A percentile compares a stretch with the other conserved stretches of the same genome.
Evolutionary conservation across 1,140 invertebrate species (phyloP).

Genomic region (Conus ventricosus): DNA sequence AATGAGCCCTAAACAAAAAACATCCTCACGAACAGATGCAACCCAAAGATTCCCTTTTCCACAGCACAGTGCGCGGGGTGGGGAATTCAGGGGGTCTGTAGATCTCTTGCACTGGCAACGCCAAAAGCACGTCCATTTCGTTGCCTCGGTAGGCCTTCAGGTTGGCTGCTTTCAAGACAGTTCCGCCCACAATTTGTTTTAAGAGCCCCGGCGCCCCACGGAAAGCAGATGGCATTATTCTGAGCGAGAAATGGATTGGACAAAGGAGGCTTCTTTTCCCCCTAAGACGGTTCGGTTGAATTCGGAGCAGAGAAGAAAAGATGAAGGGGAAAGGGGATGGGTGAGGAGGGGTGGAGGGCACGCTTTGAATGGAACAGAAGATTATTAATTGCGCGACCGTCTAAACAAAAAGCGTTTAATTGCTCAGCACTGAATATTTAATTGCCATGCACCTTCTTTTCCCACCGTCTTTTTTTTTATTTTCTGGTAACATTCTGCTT

Average conservation of each 20-base stretch:
- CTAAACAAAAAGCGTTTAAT: neutral
- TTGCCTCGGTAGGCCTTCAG: neutral
- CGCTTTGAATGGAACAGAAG: neutral
- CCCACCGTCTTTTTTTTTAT: too few species aligned
- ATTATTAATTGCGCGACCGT: neutral
- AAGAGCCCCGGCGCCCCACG: neutral
- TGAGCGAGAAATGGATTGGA: neutral
- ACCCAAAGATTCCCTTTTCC: neutral
- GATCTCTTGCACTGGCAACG: neutral
- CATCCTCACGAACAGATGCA: neutral
- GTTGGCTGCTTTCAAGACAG: neutral
- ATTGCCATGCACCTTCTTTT: too few species aligned
- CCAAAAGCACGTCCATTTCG: neutral
- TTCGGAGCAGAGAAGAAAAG: neutral
- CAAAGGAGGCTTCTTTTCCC: neutral
- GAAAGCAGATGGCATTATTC: slow-evolving; percentile 7
- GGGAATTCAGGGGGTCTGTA: neutral
- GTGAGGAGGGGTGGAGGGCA: neutral
- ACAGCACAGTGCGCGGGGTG: neutral
- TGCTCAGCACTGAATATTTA: neutral
- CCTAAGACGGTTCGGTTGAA: neutral
- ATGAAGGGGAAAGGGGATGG: neutral
- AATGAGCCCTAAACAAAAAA: neutral
- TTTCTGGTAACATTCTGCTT: too few species aligned
- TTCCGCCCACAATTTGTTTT: slow-evolving; percentile 1